These are phyloP conservation scores for Cyclophora punctaria DNA, from an alignment of 2,888 invertebrate genomes.

Conservation along the genomic window DNA sequence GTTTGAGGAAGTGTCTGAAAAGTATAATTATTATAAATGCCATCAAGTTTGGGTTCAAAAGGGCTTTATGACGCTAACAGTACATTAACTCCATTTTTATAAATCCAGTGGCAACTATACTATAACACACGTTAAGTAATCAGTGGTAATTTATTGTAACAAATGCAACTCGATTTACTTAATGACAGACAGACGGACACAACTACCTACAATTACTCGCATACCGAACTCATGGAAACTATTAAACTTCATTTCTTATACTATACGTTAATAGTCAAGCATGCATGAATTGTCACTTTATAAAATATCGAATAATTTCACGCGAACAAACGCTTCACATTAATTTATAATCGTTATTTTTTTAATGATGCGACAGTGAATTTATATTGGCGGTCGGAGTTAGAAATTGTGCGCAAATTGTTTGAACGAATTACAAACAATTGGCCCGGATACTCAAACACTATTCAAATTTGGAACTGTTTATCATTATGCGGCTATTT, in stretches of 20 bases:
- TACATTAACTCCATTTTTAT: too few relatives aligned
- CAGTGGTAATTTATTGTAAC: slow-evolving; percentile 35
- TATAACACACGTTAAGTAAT: slow-evolving; percentile 18
- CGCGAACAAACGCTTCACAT: slow-evolving; percentile 55
- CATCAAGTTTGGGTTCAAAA: too few relatives aligned
- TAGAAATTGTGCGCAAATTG: too few relatives aligned
- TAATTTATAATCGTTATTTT: slow-evolving; percentile 37
- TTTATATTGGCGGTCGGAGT: slow-evolving; percentile 8
- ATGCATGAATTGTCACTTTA: slow-evolving; percentile 56
- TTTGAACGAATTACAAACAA: too few relatives aligned
- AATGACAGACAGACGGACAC: slow-evolving; percentile 36
- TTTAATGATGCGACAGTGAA: slow-evolving; percentile 3
- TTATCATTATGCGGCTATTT: too few relatives aligned
- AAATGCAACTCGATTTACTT: slow-evolving; percentile 34
- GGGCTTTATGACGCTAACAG: too few relatives aligned
- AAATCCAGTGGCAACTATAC: too few relatives aligned
- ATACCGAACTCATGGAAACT: slow-evolving; percentile 55
- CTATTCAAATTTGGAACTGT: too few relatives aligned
- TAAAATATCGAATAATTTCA: slow-evolving; percentile 58
- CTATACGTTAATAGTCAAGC: slow-evolving; percentile 47
- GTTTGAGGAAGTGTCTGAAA: too few relatives aligned
- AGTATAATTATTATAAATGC: too few relatives aligned
- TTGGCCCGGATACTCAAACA: too few relatives aligned
- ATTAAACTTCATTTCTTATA: slow-evolving; percentile 53
- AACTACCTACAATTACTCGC: slow-evolving; percentile 37